Evolutionary conservation across 1,140 invertebrate genomes (phyloP), one percentile per base, ranked within the genome.

Genomic region (Bacillus rossius): DNA sequence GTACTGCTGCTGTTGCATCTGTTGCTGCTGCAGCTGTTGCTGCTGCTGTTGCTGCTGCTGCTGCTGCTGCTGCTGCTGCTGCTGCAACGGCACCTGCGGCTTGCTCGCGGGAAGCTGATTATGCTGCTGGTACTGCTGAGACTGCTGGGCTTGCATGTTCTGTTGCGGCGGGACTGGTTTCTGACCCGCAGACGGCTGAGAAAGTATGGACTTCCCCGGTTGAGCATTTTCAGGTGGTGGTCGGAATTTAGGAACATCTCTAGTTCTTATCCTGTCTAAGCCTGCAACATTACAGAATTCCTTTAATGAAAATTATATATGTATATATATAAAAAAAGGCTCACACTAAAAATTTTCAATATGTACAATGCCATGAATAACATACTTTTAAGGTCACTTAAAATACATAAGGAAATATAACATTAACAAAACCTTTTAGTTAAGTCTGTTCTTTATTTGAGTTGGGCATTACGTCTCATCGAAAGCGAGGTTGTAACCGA

Each of bases 241-340:
- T 41, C 73, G 71, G 64, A 75, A 78, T 42, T 75, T 78, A 8
- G 74, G 73, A 66, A 77, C 73, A 61, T 78, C 72, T 4, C 76
- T 68, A 62, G 73, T 73, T 14, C 63, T 59, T 20, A 65, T 53
- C 61, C 61, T 64, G 59, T 67, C 63, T 53, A 66, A 61, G 51
- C 63, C 65, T 65, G 60, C 26, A 63, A 63, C 5, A 20, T n/a
- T n/a, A n/a, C n/a, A n/a, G n/a, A n/a, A n/a, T n/a, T n/a, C n/a
- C n/a, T n/a, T n/a, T n/a, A n/a, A n/a, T n/a, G n/a, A n/a, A n/a
- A n/a, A n/a, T n/a, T n/a, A n/a, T n/a, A n/a, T n/a, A n/a, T n/a
- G n/a, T n/a, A n/a, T n/a, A n/a, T n/a, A n/a, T n/a, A n/a, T n/a
- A n/a, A n/a, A n/a, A n/a, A n/a, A n/a, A n/a, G n/a, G n/a, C n/a